phyloP scores from a whole-genome alignment of 2,888 invertebrate species.

The Tribolium freemani region DNA sequence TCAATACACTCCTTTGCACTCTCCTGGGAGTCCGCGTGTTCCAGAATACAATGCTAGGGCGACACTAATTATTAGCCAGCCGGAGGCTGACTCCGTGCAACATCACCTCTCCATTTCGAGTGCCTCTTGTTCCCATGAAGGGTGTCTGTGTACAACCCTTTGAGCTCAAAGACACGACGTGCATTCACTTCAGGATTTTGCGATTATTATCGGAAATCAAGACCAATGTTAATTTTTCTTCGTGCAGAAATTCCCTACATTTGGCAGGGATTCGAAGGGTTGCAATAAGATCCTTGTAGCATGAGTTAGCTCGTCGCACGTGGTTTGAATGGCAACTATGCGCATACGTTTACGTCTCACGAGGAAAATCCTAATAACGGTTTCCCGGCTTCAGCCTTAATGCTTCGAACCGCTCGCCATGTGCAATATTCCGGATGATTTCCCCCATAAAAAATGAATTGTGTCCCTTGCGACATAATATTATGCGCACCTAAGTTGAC shows the following conservation, averaged over 20 bases:
- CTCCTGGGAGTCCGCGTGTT: slow-evolving; percentile 50
- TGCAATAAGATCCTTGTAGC: slow-evolving; percentile 33
- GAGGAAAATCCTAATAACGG: slow-evolving; percentile 41
- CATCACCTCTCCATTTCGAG: slow-evolving; percentile 37
- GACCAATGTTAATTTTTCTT: slow-evolving; percentile 12
- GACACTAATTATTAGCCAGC: slow-evolving; percentile 52
- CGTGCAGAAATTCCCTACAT: slow-evolving; percentile 2
- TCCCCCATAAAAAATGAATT: slow-evolving; percentile 41
- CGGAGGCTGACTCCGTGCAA: slow-evolving; percentile 40
- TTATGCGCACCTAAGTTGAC: slow-evolving; percentile 16
- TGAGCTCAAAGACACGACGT: slow-evolving; percentile 7
- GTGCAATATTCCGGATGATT: slow-evolving; percentile 41
- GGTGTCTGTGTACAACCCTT: slow-evolving; percentile 18
- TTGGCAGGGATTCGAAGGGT: slow-evolving; percentile 36
- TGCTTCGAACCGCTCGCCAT: slow-evolving; percentile 17
- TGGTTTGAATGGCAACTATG: slow-evolving; percentile 37
- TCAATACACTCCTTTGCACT: slow-evolving; percentile 36
- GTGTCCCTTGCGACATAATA: slow-evolving; percentile 23
- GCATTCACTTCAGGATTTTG: not conserved
- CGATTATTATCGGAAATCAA: not conserved
- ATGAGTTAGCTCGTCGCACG: slow-evolving; percentile 37
- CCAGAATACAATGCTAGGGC: slow-evolving; percentile 51
- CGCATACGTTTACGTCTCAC: slow-evolving; percentile 40
- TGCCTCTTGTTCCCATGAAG: slow-evolving; percentile 24
- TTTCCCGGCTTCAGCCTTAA: slow-evolving; percentile 31